These are phyloP conservation scores for Irena cyanogastra DNA, from an alignment of 2,113 vertebrate genomes.

Conservation along the genomic window DNA sequence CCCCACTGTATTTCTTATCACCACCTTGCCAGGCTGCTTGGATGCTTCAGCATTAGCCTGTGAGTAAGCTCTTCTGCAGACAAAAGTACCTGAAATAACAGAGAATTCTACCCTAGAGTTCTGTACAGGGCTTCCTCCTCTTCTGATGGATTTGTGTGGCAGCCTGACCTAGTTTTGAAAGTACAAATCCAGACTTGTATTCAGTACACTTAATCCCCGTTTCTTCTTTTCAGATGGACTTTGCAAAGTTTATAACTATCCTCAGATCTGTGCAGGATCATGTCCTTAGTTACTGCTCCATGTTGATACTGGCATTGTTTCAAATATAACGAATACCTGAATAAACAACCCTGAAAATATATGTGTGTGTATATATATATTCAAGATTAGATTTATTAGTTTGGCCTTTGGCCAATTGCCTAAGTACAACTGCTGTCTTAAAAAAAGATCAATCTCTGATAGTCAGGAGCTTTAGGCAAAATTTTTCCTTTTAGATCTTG, in stretches of 20 bases:
- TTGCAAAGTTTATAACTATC: neutral
- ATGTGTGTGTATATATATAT: neutral
- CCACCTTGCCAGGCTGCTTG: neutral
- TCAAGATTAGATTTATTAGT: neutral
- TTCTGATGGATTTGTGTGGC: neutral
- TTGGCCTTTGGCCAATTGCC: neutral
- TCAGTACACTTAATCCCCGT: neutral
- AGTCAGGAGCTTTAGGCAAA: neutral
- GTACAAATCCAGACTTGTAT: neutral
- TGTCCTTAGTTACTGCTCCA: neutral
- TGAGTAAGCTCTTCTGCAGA: neutral
- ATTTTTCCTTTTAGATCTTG: neutral
- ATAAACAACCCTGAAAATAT: neutral
- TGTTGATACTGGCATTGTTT: neutral
- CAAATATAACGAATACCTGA: neutral
- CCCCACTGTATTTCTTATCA: neutral
- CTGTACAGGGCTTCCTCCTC: neutral
- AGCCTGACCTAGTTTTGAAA: conserved; percentile 10
- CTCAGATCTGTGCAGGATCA: neutral
- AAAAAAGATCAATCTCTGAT: neutral
- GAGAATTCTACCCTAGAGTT: neutral
- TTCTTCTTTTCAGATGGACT: neutral
- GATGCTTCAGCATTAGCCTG: neutral
- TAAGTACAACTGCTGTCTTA: neutral
- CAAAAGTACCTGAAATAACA: neutral